phyloP scores from a whole-genome alignment of 2,797 vertebrate genomes.

The Limosa lapponica region DNA sequence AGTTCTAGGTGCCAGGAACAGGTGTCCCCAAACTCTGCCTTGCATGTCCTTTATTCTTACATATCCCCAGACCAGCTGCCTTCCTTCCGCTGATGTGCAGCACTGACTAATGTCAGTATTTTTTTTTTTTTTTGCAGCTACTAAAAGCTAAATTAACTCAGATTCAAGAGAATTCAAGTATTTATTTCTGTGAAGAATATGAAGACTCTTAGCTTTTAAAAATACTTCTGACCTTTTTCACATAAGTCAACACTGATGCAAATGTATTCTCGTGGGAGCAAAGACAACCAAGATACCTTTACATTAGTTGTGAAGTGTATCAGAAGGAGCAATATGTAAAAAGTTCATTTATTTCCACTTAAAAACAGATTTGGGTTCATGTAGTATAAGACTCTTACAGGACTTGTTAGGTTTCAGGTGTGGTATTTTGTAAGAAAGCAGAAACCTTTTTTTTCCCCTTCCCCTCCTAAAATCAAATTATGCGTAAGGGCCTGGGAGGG shows the following conservation, averaged over 20 bases:
- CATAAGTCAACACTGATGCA: neutral
- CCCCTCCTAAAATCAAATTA: neutral
- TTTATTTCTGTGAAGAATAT: neutral
- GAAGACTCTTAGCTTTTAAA: neutral
- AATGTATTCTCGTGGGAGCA: neutral
- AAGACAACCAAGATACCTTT: neutral
- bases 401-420: neutral
- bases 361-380: neutral
- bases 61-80: neutral
- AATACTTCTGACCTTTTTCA: constrained; percentile 9
- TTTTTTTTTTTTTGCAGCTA: neutral
- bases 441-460: neutral
- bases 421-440: neutral
- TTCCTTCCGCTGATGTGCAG: neutral
- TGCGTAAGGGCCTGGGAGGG: neutral
- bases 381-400: neutral
- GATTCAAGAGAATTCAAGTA: neutral
- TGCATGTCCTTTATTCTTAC: neutral
- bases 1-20: neutral
- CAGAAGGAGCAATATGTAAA: neutral
- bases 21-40: neutral
- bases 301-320: neutral
- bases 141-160: neutral
- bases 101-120: neutral
- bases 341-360: constrained; percentile 23